Conservation (phyloP, 2,888 invertebrate genomes). For the Ischnura elegans region DNA sequence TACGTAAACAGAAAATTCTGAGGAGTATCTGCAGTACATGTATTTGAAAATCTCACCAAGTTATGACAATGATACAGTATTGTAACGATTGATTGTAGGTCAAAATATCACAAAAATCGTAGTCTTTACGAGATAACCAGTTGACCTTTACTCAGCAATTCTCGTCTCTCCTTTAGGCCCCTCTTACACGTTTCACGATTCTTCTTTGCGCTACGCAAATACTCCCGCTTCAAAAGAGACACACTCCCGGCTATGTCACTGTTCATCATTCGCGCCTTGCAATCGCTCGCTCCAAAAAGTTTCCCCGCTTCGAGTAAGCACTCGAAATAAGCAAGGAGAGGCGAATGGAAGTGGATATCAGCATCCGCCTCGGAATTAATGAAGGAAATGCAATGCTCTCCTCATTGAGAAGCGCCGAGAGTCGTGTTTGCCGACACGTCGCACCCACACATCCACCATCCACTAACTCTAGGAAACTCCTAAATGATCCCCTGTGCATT, state of each 20-base stretch:
- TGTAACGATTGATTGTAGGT: too few relatives aligned
- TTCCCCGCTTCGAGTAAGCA: not conserved
- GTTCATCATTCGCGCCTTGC: not conserved
- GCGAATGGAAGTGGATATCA: not conserved
- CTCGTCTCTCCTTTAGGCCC: not conserved
- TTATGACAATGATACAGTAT: too few relatives aligned
- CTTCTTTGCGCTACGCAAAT: not conserved
- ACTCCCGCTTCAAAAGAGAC: not conserved
- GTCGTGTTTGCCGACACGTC: not conserved
- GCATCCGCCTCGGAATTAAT: constrained; percentile 28
- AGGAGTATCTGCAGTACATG: too few relatives aligned
- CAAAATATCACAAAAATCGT: too few relatives aligned
- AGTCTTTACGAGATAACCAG: too few relatives aligned
- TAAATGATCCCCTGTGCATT: not conserved
- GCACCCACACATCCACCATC: not conserved
- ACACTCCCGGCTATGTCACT: not conserved
- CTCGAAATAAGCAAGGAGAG: not conserved
- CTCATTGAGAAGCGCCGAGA: not conserved
- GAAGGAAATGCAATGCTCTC: constrained; percentile 1
- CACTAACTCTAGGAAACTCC: not conserved
- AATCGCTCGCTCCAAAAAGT: not conserved
- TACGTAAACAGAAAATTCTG: too few relatives aligned
- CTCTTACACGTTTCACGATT: not conserved
- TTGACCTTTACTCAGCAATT: too few relatives aligned
- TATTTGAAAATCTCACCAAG: too few relatives aligned